Evolutionary conservation across 2,797 vertebrate genomes (phyloP).

Genomic region (Avahi laniger): DNA sequence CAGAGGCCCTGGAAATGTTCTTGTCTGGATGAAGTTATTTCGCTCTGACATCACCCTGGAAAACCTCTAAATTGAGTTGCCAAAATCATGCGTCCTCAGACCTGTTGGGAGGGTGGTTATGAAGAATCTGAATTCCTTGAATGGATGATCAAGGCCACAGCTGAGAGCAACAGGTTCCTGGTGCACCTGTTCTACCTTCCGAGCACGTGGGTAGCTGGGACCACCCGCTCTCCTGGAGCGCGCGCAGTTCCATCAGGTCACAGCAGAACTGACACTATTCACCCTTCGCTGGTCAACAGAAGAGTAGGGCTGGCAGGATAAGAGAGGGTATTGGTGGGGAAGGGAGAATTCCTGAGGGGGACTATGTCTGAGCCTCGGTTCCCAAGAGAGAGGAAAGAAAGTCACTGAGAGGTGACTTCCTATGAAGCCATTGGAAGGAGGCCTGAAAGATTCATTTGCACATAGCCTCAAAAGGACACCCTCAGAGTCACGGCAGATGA

Average conservation of each 20-base stretch:
- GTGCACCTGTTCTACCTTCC: background rate
- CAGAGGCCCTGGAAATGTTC: background rate
- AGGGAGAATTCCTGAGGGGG: background rate
- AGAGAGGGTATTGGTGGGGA: no score
- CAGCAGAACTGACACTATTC: background rate
- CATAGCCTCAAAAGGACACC: no score
- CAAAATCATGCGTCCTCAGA: background rate
- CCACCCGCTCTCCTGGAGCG: no score
- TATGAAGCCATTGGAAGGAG: accelerated
- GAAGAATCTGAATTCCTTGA: background rate
- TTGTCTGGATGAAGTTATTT: background rate
- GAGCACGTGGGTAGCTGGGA: background rate
- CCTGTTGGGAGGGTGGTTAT: background rate
- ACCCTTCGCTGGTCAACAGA: background rate
- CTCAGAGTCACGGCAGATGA: no score
- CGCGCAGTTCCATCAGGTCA: background rate
- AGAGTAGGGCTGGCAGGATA: no score
- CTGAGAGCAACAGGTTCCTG: background rate
- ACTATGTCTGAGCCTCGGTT: no score
- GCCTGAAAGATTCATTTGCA: no score
- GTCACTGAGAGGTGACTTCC: background rate
- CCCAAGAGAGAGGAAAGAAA: background rate
- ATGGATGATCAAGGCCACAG: background rate
- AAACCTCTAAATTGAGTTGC: background rate
- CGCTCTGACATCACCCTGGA: background rate